These are phyloP conservation scores for Dilophus febrilis DNA, from an alignment of 2,888 invertebrate genomes.

Conservation along the genomic window DNA sequence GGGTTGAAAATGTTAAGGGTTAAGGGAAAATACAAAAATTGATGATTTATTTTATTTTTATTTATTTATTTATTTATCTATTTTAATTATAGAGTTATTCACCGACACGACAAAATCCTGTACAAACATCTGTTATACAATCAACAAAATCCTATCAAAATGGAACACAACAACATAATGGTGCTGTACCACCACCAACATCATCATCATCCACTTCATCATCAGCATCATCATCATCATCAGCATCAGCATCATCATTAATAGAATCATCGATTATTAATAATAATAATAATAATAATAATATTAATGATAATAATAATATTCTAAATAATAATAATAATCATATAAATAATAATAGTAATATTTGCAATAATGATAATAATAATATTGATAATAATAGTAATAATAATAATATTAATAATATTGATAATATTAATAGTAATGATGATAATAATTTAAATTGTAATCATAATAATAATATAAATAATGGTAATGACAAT, in stretches of 20 bases:
- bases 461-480: conserved; percentile 1
- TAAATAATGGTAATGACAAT: conserved; percentile 40
- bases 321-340: conserved; percentile 17
- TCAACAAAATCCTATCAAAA: conserved; percentile 42
- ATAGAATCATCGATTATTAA: neutral
- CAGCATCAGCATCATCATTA: conserved; percentile 5
- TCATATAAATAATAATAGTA: too few species aligned
- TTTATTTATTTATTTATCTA: conserved; percentile 7
- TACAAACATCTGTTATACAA: conserved; percentile 66
- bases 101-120: conserved; percentile 31
- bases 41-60: conserved; percentile 7
- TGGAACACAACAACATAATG: conserved; percentile 18
- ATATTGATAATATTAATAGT: conserved; percentile 9
- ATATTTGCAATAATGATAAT: conserved; percentile 8
- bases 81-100: conserved; percentile 7
- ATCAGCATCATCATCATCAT: too few species aligned
- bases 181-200: too few species aligned
- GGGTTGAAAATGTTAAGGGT: too few species aligned
- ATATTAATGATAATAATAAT: conserved; percentile 19
- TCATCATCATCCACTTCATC: too few species aligned
- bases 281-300: conserved; percentile 20
- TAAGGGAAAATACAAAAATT: too few species aligned
- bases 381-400: conserved; percentile 11
- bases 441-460: conserved; percentile 5
- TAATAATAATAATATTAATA: conserved; percentile 13